phyloP scores from a whole-genome alignment of 2,797 vertebrate species.

The Coendou prehensilis region DNA sequence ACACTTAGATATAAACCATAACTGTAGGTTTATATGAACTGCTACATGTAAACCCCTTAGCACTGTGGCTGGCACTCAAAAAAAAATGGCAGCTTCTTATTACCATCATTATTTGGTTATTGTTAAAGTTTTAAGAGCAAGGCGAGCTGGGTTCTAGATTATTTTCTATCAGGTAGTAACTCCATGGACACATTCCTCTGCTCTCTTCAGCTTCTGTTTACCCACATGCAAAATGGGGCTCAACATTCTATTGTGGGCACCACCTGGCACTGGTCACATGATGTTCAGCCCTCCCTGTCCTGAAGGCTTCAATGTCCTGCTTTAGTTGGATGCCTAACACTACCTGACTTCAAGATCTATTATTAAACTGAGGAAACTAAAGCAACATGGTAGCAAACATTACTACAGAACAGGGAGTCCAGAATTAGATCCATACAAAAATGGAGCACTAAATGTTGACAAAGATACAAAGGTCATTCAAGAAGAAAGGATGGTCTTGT shows the following conservation, averaged over 20 bases:
- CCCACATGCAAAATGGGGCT: neutral
- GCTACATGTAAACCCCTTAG: neutral
- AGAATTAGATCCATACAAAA: neutral
- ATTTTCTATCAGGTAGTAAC: neutral
- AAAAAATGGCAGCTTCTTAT: neutral
- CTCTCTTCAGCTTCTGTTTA: neutral
- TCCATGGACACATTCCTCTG: neutral
- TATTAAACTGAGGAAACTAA: neutral
- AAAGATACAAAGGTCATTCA: neutral
- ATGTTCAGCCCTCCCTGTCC: neutral
- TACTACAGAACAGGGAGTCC: neutral
- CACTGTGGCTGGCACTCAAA: neutral
- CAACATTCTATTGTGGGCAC: neutral
- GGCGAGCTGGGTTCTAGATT: neutral
- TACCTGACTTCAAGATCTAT: neutral
- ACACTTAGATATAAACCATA: neutral
- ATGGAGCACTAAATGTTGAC: neutral
- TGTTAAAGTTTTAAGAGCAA: neutral
- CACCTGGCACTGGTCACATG: neutral
- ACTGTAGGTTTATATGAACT: neutral
- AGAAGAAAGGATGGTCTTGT: neutral
- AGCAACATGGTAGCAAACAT: neutral
- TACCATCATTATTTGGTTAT: neutral
- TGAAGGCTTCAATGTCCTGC: neutral
- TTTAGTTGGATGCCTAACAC: neutral